Base-by-base conservation (phyloP, 2,113 vertebrate genomes). In the Semnornis frantzii region DNA sequence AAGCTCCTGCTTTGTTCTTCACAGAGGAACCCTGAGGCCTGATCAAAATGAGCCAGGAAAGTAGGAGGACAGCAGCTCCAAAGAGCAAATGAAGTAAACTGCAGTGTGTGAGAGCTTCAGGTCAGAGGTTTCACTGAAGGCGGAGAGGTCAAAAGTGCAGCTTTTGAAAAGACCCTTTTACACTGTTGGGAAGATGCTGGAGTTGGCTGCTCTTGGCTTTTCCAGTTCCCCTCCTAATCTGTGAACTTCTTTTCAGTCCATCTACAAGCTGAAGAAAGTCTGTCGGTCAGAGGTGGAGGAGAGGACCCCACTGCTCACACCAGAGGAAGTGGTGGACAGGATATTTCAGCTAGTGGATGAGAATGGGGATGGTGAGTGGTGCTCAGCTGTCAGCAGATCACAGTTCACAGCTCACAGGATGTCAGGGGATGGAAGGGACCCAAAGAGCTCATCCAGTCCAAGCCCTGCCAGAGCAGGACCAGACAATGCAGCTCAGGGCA, bases 291-390 rank as follows among this genome's bases (percentile, higher is more conserved):
- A 99, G n/a, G 93, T 97, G 73, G 94, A 95, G 44, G 97, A 98
- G 64, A 98, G 98, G 23, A 97, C 97, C 63, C 98, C 98, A 15
- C 75, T 98, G 85, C 98, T 99, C 80, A 98, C 98, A 0, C 99
- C 99, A 0, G 99, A 99, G 96, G 98, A 99, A 97, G 99, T 99
- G 46, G 99, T 99, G 92, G 99, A 99, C 94, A 98, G 99, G 94
- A 99, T 99, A 98, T 99, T 99, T 90, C 98, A 98, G 91, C 94
- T 99, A 92, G 98, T 99, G 97, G 99, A 99, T 94, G 99, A 99
- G 96, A 99, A 99, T 4, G 98, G 99, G 96, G 99, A 99, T 48
- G 99, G 99, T 99, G 96, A 97, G 97, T 91, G 95, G 37, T 27
- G 2, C 50, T 25, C 50, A 52, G 20, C 5, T 24, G 55, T 24